Conservation (phyloP, 1,140 invertebrate genomes). For the Littorina saxatilis region DNA sequence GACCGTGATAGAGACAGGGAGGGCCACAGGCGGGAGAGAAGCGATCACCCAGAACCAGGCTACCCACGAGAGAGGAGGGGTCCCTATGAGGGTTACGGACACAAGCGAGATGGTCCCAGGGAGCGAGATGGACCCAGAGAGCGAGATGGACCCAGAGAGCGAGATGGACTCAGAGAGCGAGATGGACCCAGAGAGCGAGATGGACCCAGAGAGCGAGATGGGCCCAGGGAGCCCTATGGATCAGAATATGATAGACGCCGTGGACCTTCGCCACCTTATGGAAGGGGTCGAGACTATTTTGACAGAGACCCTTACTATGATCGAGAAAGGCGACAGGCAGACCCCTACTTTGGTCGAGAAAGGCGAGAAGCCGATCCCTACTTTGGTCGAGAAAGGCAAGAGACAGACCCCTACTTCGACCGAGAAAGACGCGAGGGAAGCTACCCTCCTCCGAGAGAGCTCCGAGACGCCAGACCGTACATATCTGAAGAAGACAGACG, state of each 20-base stretch:
- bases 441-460: not conserved
- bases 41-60: not conserved
- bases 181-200: not conserved
- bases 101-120: not conserved
- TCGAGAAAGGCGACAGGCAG: too few species aligned
- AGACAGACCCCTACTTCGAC: not conserved
- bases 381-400: too few species aligned
- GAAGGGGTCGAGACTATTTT: too few species aligned
- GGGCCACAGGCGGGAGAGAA: too few species aligned
- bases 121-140: too few species aligned
- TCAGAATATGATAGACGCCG: not conserved
- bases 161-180: not conserved
- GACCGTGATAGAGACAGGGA: too few species aligned
- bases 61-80: not conserved
- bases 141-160: not conserved
- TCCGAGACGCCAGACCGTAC: not conserved
- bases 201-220: not conserved
- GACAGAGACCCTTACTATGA: too few species aligned
- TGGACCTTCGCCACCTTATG: too few species aligned
- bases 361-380: too few species aligned
- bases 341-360: too few species aligned
- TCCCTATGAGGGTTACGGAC: not conserved
- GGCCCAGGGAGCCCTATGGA: not conserved
- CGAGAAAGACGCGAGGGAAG: not conserved
- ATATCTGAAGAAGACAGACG: constrained; percentile 15